Conservation (phyloP, 2,113 vertebrate genomes). For the Coryphaenoides rupestris region DNA sequence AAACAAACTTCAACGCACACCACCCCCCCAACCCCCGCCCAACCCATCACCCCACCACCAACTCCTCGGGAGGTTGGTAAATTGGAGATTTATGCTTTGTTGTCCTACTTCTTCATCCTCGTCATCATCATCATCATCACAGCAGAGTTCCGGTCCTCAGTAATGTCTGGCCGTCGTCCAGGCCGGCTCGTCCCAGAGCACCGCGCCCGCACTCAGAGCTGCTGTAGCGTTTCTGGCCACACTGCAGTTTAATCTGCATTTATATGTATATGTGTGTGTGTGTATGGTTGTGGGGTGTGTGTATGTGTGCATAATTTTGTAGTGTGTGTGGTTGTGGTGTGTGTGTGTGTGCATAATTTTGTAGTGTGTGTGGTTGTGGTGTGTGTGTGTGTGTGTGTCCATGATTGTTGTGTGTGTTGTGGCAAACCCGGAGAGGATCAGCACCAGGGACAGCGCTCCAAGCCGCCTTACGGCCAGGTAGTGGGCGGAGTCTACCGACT, state of each 20-base stretch:
- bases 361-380: too few species aligned
- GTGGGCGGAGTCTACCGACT: too few species aligned
- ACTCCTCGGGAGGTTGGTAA: slow-evolving; percentile 30
- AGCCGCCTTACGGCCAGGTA: too few species aligned
- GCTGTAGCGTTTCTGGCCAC: background rate
- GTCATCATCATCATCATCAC: slow-evolving; percentile 19
- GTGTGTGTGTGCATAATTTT: too few species aligned
- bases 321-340: background rate
- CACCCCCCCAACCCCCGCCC: slow-evolving; percentile 10
- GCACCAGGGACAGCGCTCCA: too few species aligned
- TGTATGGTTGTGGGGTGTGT: too few species aligned
- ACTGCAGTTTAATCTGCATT: background rate
- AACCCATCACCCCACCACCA: slow-evolving; percentile 1
- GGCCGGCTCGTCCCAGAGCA: slow-evolving; percentile 10
- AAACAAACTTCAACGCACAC: slow-evolving; percentile 16
- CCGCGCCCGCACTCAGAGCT: slow-evolving; percentile 3
- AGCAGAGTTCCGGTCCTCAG: slow-evolving; percentile 27
- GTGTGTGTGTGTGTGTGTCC: background rate
- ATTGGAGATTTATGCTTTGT: slow-evolving; percentile 53
- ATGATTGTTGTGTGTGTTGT: too few species aligned
- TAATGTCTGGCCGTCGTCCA: slow-evolving; percentile 17
- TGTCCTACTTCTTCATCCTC: slow-evolving; percentile 35
- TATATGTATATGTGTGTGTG: slow-evolving; percentile 1
- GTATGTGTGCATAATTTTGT: too few species aligned
- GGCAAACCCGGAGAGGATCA: too few species aligned